Evolutionary conservation across 1,140 invertebrate genomes (phyloP), one percentile per base, ranked within the genome.

Genomic region (Achroia grisella): DNA sequence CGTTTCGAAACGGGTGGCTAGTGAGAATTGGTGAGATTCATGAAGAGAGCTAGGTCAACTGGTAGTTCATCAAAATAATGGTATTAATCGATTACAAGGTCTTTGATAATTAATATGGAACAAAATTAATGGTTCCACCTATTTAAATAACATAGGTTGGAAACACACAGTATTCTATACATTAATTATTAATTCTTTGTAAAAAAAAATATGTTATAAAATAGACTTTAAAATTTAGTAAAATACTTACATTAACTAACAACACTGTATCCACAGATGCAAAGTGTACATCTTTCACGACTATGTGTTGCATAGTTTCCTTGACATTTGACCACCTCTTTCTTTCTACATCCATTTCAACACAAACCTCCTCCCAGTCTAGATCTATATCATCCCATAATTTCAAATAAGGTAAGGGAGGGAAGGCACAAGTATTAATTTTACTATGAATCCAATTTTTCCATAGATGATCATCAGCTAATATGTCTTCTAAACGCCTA

Each of bases 201-300:
- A n/a, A n/a, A n/a, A n/a, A n/a, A n/a, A n/a, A n/a, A n/a, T n/a
- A n/a, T n/a, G n/a, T n/a, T n/a, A n/a, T n/a, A n/a, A n/a, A n/a
- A n/a, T n/a, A n/a, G n/a, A n/a, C n/a, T n/a, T 31, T 2, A n/a
- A 31, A 8, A 11, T 2, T 34, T 9, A 23, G 6, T 23, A 23
- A 23, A 34, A 51, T 48, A 77, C 78, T 73, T 67, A 85, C 86
- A 77, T 82, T 84, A 23, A 85, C 61, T 48, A 87, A 54, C n/a
- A 85, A 58, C 11, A 87, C 75, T 48, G 76, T 65, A 68, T 87
- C 83, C 8, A 87, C 79, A 35, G 82, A 79, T 30, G 86, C 83
- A 70, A 71, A 79, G 64, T 86, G 86, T 0, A 75, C 71, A 67
- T 84, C 73, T 56, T 82, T 80, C 11, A 83, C 62, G 14, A 81